phyloP scores from a whole-genome alignment of 1,140 invertebrate species.

The Bombus confusus region DNA sequence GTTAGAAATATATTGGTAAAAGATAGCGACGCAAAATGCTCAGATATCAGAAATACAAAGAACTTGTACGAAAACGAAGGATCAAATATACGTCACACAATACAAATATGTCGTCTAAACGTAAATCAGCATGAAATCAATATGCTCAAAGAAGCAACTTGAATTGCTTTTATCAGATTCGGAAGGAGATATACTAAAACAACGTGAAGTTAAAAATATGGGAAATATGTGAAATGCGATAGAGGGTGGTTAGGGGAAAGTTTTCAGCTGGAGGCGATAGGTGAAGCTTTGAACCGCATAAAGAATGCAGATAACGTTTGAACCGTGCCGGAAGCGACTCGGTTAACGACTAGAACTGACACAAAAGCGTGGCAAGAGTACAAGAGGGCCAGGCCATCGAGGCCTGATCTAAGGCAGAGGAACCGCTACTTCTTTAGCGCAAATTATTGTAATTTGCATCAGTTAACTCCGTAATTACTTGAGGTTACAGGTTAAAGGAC shows the following conservation, averaged over 20 bases:
- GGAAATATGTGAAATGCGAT: background rate
- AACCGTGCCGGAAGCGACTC: conserved; percentile 46
- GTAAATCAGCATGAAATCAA: too few species aligned
- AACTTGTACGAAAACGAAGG: too few species aligned
- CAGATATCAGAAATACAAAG: too few species aligned
- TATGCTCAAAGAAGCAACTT: background rate
- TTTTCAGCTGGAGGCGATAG: conserved; percentile 32
- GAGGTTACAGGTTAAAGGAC: conserved; percentile 74
- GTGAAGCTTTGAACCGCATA: conserved; percentile 35
- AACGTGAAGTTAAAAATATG: background rate
- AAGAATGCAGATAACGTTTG: conserved; percentile 63
- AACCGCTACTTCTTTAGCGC: conserved; percentile 64
- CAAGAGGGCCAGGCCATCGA: background rate
- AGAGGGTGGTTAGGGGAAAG: background rate
- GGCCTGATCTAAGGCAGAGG: conserved; percentile 37
- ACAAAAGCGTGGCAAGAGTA: conserved; percentile 43
- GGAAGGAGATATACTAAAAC: background rate
- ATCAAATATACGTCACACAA: too few species aligned
- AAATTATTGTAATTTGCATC: conserved; percentile 78
- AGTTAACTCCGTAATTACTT: conserved; percentile 76
- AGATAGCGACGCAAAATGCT: too few species aligned
- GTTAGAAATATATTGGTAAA: too few species aligned
- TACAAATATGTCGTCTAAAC: too few species aligned
- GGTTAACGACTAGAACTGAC: conserved; percentile 63
- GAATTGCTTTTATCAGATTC: background rate